Evolutionary conservation across 2,797 vertebrate genomes (phyloP).

Genomic region (Acanthis flammea): DNA sequence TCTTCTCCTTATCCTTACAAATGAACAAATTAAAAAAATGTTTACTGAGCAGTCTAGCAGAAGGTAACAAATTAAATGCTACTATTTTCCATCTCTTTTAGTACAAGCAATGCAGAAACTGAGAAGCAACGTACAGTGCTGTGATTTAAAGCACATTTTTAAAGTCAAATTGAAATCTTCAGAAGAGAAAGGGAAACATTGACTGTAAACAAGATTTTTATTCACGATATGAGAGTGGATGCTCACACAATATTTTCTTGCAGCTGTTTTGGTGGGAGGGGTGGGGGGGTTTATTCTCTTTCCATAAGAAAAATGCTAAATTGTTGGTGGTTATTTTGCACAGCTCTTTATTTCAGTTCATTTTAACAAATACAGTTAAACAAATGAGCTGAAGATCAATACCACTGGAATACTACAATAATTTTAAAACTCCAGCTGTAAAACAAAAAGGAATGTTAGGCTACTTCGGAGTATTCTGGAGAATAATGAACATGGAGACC

Average conservation of each 20-base stretch:
- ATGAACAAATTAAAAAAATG: conserved; percentile 71
- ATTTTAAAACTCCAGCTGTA: conserved; percentile 40
- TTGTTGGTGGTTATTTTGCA: conserved; percentile 6
- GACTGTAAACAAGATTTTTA: conserved; percentile 3
- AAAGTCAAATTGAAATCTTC: conserved; percentile 36
- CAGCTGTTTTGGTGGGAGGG: not conserved
- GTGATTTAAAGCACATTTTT: conserved; percentile 23
- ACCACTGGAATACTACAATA: conserved; percentile 38
- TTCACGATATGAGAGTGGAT: not conserved
- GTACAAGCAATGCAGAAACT: conserved; percentile 10
- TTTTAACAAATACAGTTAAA: conserved; percentile 44
- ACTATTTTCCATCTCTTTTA: conserved; percentile 26
- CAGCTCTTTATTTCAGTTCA: conserved; percentile 12
- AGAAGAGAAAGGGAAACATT: not conserved
- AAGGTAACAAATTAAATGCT: conserved; percentile 57
- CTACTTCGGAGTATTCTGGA: conserved; percentile 43
- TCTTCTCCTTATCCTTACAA: conserved; percentile 65
- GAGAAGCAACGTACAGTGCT: not conserved
- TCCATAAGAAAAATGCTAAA: conserved; percentile 18
- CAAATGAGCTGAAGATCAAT: conserved; percentile 50
- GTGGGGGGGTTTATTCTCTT: not conserved
- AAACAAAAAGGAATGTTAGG: conserved; percentile 57
- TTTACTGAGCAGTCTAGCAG: conserved; percentile 68
- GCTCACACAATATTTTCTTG: conserved; percentile 40
- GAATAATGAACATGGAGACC: conserved; percentile 18